phyloP scores from a whole-genome alignment of 2,888 invertebrate genomes.

The Scotopteryx bipunctaria region DNA sequence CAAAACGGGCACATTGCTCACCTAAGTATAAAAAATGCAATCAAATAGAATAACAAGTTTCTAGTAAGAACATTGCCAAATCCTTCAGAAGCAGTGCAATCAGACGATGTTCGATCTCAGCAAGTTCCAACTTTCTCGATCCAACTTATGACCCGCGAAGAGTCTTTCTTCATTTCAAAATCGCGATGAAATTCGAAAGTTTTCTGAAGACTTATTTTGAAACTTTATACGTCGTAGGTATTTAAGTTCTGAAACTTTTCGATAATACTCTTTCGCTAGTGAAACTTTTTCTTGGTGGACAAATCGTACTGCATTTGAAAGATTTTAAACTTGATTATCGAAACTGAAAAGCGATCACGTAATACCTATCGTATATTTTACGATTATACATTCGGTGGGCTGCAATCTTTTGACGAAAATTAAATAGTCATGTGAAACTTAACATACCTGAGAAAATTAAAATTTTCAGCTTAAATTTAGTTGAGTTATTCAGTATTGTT shows the following conservation, averaged over 20 bases:
- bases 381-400: no score
- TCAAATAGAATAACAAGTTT: slow-evolving; percentile 10
- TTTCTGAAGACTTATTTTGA: slow-evolving; percentile 58
- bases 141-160: slow-evolving; percentile 62
- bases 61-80: slow-evolving; percentile 51
- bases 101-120: slow-evolving; percentile 64
- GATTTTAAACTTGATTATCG: no score
- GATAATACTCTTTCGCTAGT: slow-evolving; percentile 1
- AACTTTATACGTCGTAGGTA: slow-evolving; percentile 41
- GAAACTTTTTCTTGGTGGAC: background rate
- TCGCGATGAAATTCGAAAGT: slow-evolving; percentile 71
- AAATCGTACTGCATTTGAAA: background rate
- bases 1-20: background rate
- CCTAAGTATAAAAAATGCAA: slow-evolving; percentile 2
- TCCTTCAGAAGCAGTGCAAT: slow-evolving; percentile 68
- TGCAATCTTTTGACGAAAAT: no score
- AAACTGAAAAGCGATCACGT: no score
- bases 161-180: slow-evolving; percentile 61
- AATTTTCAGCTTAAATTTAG: no score
- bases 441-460: no score
- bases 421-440: no score
- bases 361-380: no score
- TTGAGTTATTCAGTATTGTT: no score
- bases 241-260: slow-evolving; percentile 19
- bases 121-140: slow-evolving; percentile 61